Percentiles rank a stretch among this genome's conserved stretches.
Evolutionary conservation across 2,888 invertebrate genomes (phyloP).

Genomic region (Ichneumoninae sp.): DNA sequence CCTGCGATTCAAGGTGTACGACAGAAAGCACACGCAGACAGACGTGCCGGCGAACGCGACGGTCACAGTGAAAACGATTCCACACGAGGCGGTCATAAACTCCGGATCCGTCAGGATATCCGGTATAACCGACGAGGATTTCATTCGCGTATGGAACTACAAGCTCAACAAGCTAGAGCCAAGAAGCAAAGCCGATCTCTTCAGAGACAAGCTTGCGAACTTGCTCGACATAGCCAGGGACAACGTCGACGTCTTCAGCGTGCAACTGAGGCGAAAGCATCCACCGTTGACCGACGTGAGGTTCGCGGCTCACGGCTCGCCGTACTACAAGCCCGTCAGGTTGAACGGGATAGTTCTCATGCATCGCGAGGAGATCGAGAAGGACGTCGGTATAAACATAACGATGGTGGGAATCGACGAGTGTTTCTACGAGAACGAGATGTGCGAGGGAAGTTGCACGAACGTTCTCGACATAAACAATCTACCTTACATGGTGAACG

Average conservation of each 20-base stretch:
- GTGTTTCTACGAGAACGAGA: slow-evolving; percentile 96
- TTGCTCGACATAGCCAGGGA: slow-evolving; percentile 93
- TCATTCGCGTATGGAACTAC: slow-evolving; percentile 97
- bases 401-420: slow-evolving; percentile 99
- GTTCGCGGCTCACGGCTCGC: slow-evolving; percentile 97
- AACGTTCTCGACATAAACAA: slow-evolving; percentile 95
- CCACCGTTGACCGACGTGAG: slow-evolving; percentile 96
- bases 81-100: slow-evolving; percentile 97
- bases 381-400: slow-evolving; percentile 97
- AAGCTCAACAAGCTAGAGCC: slow-evolving; percentile 91
- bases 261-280: slow-evolving; percentile 94
- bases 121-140: slow-evolving; percentile 98
- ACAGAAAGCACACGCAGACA: slow-evolving; percentile 96
- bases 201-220: slow-evolving; percentile 94
- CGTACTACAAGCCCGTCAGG: slow-evolving; percentile 97
- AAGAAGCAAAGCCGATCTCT: slow-evolving; percentile 95
- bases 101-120: slow-evolving; percentile 97
- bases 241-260: slow-evolving; percentile 98
- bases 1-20: slow-evolving; percentile 94
- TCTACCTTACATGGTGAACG: slow-evolving; percentile 97
- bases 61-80: slow-evolving; percentile 96
- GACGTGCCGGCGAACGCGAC: slow-evolving; percentile 98
- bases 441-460: slow-evolving; percentile 98
- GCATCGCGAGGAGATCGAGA: slow-evolving; percentile 97
- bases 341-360: slow-evolving; percentile 97